Evolutionary conservation across 92 coral and sea anemone species (phyloP), one percentile per base, ranked within the genome.

Genomic region (Plumapathes pennacea): DNA sequence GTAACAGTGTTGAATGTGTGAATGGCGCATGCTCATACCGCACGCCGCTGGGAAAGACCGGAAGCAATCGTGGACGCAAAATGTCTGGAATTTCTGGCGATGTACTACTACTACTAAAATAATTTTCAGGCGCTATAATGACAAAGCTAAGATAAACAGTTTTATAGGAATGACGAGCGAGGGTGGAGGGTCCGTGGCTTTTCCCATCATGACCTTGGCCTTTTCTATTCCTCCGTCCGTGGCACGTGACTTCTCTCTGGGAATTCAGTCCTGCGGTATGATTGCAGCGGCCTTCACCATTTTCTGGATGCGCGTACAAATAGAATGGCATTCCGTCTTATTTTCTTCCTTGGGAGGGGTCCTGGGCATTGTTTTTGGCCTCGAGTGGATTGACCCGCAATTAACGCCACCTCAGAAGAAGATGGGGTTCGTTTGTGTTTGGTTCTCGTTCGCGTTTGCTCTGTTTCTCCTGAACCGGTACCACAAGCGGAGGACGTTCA

Each of bases 231-330:
- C 53, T 10, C 96, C 96, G 46, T 42, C 79, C 23, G 59, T 88
- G 7, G 96, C 96, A 29, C 67, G 96, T 60, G 96, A 88, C 57
- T 88, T 88, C 67, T 82, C 90, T 1, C 60, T 88, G 69, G 79
- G 78, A 83, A 83, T 88, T 41, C 90, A 83, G 64, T 88, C 96
- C 11, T 80, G 89, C 38, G 96, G 96, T 37, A 88, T 88, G 96
- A 77, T 84, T 3, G 89, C 90, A 38, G 96, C 96, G 42, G 67
- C 90, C 3, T 83, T 88, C 50, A 77, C 96, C 40, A 88, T 88
- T 29, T 67, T 88, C 14, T 88, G 85, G 81, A 88, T 88, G 96
- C 84, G 83, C 57, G 86, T 88, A 24, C 96, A 84, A 29, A 46
- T 83, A 4, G 96, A 88, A 33, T 79, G 89, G 74, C 74, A 69